These are phyloP conservation scores for Petrophora chlorosata DNA, from an alignment of 2,888 invertebrate species.

Conservation along the genomic window DNA sequence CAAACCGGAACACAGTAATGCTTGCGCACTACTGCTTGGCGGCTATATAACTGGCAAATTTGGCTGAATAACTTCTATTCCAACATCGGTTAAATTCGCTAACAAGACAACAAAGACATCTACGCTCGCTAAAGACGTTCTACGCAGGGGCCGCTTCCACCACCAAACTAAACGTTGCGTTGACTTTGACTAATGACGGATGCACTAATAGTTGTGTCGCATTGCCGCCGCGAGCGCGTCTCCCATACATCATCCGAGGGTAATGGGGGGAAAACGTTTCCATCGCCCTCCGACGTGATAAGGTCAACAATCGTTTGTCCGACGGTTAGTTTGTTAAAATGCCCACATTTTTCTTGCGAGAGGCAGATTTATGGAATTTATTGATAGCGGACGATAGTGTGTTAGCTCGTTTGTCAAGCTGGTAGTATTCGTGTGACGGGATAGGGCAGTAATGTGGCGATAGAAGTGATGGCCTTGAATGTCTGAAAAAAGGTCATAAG, in stretches of 20 bases:
- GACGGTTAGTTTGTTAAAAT: slow-evolving; percentile 54
- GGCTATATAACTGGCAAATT: too few species aligned
- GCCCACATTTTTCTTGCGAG: slow-evolving; percentile 30
- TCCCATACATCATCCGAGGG: slow-evolving; percentile 76
- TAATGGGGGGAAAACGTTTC: slow-evolving; percentile 73
- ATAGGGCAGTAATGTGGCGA: slow-evolving; percentile 1
- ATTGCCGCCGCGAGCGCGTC: slow-evolving; percentile 52
- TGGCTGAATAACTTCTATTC: too few species aligned
- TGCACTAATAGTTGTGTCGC: slow-evolving; percentile 84
- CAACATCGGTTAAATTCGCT: too few species aligned
- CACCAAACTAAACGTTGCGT: slow-evolving; percentile 63
- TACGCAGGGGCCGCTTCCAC: slow-evolving; percentile 26
- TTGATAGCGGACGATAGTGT: slow-evolving; percentile 32
- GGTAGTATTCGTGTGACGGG: slow-evolving; percentile 2
- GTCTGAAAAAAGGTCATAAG: background rate
- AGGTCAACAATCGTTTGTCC: slow-evolving; percentile 72
- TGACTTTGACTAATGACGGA: slow-evolving; percentile 83
- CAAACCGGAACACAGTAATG: too few species aligned
- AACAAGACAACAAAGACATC: background rate
- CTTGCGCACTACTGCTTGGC: too few species aligned
- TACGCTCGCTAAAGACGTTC: slow-evolving; percentile 1
- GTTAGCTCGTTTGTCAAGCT: slow-evolving; percentile 24
- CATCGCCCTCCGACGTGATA: slow-evolving; percentile 75
- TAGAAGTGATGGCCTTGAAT: slow-evolving; percentile 1
- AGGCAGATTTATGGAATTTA: slow-evolving; percentile 31